A percentile compares a stretch with the other conserved stretches of the same genome.
Conservation (phyloP, 1,140 invertebrate species). For the Bombus consobrinus region DNA sequence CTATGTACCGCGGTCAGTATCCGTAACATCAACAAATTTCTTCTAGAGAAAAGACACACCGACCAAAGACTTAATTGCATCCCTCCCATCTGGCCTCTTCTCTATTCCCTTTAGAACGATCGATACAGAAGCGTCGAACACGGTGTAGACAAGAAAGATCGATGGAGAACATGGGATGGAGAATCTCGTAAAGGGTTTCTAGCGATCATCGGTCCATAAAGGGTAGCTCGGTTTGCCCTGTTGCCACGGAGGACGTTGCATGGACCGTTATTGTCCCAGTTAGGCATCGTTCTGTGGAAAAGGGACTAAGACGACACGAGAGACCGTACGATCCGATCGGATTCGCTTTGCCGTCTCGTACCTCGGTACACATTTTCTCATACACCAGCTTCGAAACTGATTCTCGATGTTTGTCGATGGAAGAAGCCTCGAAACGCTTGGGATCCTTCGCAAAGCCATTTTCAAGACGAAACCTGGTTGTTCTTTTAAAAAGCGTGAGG, state of each 20-base stretch:
- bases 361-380: no score
- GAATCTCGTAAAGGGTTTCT: not conserved
- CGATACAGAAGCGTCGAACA: not conserved
- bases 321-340: not conserved
- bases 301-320: not conserved
- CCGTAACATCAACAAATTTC: not conserved
- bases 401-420: no score
- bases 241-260: not conserved
- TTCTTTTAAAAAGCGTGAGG: not conserved
- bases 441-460: not conserved
- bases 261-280: slow-evolving; percentile 35
- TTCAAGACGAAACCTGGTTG: not conserved
- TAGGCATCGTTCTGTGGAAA: slow-evolving; percentile 7
- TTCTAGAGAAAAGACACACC: not conserved
- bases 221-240: slow-evolving; percentile 3
- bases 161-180: not conserved
- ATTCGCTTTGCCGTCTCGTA: no score
- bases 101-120: not conserved
- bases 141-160: slow-evolving; percentile 4
- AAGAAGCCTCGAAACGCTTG: no score
- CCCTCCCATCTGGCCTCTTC: not conserved
- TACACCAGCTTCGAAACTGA: no score
- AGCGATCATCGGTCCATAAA: not conserved
- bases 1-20: not conserved
- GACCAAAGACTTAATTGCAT: slow-evolving; percentile 3